Base-by-base conservation (phyloP, 2,113 vertebrate species). In the Chascanopsetta lugubris region DNA sequence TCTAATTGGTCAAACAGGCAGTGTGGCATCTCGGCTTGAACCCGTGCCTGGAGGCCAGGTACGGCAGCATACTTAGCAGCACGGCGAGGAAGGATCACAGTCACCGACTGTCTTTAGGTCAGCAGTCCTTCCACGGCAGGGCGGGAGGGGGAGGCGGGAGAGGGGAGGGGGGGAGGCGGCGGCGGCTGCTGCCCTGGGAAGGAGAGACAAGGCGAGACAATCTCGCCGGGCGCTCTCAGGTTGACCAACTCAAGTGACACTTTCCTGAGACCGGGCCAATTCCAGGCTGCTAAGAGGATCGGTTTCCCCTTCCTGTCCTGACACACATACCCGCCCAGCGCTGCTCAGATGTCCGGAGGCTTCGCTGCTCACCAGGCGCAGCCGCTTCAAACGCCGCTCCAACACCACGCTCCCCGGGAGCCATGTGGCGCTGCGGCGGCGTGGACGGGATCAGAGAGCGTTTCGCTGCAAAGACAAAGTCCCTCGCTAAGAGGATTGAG, bases 201-300 rank as follows among this genome's bases (percentile, higher is more conserved):
- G 78, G 50, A 50, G 73, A 78, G 64, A 69, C 63, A 66, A 56
- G 66, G 75, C 69, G 26, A 80, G 66, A 80, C 71, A 72, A 70
- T 82, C 77, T 75, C 12, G 47, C 78, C 75, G 40, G 65, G 64
- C 10, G 2, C 73, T 87, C 72, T 85, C 79, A 83, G 78, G 67
- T 82, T 80, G 77, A 86, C 64, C 82, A 83, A 87, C 80, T 84
- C 72, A 72, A 77, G 67, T 83, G 79, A 88, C 85, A 85, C 82
- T 87, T 87, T 86, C 83, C 84, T 84, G 83, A 87, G 75, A 46
- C 61, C 20, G 34, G 50, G 80, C 87, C 88, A 88, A 89, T 70
- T 88, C 72, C 59, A 78, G 77, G 54, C 73, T 63, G 76, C 78
- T 86, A 91, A 88, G 81, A 87, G 88, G 85, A 91, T 89, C 84